Percentiles rank a stretch among this genome's conserved stretches.
phyloP scores from a whole-genome alignment of 2,797 vertebrate species.

The Falco novaeseelandiae region DNA sequence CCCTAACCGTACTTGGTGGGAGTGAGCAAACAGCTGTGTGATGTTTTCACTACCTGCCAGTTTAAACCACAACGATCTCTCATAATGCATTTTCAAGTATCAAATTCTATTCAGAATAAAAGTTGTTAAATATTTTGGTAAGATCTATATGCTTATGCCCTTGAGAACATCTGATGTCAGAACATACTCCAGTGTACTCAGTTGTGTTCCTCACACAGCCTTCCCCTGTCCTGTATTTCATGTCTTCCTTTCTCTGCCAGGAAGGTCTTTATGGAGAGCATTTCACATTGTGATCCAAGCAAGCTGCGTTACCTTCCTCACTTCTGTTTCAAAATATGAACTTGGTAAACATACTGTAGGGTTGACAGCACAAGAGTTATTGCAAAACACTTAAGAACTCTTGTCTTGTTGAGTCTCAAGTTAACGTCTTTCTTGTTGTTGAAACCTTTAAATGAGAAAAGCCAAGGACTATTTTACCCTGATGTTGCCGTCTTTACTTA shows the following conservation, averaged over 20 bases:
- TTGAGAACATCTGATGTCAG: background rate
- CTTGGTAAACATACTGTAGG: background rate
- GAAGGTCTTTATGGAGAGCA: background rate
- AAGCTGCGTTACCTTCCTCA: background rate
- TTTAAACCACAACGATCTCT: background rate
- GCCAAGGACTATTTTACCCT: background rate
- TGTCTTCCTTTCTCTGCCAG: background rate
- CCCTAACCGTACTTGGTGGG: rapidly evolving
- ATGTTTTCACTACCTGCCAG: background rate
- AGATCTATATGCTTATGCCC: background rate
- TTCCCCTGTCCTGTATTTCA: background rate
- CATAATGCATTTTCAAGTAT: background rate
- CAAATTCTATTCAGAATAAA: background rate
- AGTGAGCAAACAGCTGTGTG: background rate
- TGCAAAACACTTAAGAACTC: background rate
- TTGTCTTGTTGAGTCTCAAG: background rate
- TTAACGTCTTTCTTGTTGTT: background rate
- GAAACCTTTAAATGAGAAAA: background rate
- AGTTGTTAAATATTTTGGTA: background rate
- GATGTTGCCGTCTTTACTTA: background rate
- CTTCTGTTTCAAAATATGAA: background rate
- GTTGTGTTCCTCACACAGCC: background rate
- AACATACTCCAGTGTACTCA: background rate
- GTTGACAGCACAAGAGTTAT: background rate
- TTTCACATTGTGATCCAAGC: background rate